A percentile compares a stretch with the other conserved stretches of the same genome.
phyloP scores from a whole-genome alignment of 2,113 vertebrate genomes.

The Benitochromis conjunctus region DNA sequence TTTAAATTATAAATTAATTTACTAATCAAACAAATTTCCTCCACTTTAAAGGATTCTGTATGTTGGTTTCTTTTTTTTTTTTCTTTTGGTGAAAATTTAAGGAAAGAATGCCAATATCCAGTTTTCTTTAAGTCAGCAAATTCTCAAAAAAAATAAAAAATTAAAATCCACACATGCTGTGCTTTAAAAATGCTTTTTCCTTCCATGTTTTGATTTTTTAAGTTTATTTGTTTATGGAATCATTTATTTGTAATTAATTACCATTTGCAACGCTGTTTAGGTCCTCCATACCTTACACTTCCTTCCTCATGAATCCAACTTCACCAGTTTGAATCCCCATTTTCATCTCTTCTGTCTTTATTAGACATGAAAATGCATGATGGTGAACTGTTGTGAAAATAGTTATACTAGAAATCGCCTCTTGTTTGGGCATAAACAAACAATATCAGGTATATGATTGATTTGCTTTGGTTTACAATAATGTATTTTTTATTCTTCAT shows the following conservation, averaged over 20 bases:
- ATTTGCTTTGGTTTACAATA: slow-evolving; percentile 18
- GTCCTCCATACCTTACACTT: not conserved
- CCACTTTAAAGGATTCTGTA: not conserved
- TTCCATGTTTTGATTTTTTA: not conserved
- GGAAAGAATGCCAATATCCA: not conserved
- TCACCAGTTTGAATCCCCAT: slow-evolving; percentile 48
- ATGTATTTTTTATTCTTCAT: slow-evolving; percentile 26
- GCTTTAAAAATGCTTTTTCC: not conserved
- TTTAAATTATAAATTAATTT: not conserved
- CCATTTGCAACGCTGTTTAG: not conserved
- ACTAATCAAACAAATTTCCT: not conserved
- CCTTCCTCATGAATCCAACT: slow-evolving; percentile 2
- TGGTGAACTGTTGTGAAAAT: slow-evolving; percentile 49
- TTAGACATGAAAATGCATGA: slow-evolving; percentile 59
- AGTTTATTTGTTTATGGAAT: not conserved
- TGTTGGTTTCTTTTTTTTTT: not conserved
- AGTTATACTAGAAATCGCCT: slow-evolving; percentile 14
- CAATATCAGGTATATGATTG: slow-evolving; percentile 53
- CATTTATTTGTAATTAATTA: not conserved
- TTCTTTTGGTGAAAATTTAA: not conserved
- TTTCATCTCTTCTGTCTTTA: slow-evolving; percentile 56
- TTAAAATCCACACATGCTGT: not conserved
- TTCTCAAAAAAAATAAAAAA: not conserved
- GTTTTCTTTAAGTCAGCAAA: not conserved
- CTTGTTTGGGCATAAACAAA: slow-evolving; percentile 57